phyloP scores from a whole-genome alignment of 1,140 invertebrate species.

The Bombus difficillimus region DNA sequence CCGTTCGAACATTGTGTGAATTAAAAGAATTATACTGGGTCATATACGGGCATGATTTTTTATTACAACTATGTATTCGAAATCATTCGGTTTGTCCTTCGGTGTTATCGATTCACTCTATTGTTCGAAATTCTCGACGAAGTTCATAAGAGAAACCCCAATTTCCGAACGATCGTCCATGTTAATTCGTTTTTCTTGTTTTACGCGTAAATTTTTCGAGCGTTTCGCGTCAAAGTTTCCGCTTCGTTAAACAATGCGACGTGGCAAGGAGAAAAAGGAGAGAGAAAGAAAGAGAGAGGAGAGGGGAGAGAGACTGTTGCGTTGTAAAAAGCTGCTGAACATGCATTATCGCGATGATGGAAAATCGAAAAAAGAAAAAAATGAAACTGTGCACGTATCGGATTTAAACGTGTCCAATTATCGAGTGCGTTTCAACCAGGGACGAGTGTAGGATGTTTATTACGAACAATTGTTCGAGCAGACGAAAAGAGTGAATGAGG shows the following conservation, averaged over 20 bases:
- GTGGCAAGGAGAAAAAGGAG: background rate
- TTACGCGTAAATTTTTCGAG: background rate
- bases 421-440: constrained; percentile 36
- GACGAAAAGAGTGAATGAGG: background rate
- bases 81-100: background rate
- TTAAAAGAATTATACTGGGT: background rate
- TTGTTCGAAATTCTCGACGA: background rate
- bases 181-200: constrained; percentile 29
- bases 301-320: background rate
- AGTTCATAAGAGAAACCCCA: background rate
- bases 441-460: constrained; percentile 44
- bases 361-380: constrained; percentile 1
- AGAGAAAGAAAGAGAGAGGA: background rate
- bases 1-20: background rate
- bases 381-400: constrained; percentile 13
- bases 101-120: background rate
- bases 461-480: constrained; percentile 38
- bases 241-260: background rate
- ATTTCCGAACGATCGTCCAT: constrained; percentile 2
- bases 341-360: background rate
- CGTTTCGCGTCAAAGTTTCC: background rate
- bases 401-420: constrained; percentile 59
- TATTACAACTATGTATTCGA: background rate
- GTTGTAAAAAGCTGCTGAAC: background rate
- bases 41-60: background rate